phyloP scores from a whole-genome alignment of 2,888 invertebrate species.

The Andrena camellia region DNA sequence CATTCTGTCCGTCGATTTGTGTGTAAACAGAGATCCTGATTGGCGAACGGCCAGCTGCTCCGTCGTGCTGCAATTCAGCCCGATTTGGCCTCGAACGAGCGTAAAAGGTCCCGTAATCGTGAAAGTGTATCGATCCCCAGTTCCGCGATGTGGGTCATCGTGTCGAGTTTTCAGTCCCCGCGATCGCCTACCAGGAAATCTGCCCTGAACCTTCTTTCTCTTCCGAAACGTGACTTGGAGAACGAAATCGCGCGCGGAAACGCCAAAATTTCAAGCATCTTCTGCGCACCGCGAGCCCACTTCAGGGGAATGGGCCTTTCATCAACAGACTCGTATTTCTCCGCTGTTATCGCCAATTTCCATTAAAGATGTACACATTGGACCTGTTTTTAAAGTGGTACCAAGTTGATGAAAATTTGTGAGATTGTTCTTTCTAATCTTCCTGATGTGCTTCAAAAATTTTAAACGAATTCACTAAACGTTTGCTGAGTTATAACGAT shows the following conservation, averaged over 20 bases:
- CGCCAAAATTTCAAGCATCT: neutral
- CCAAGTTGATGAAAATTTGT: too few relatives aligned
- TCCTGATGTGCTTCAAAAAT: too few relatives aligned
- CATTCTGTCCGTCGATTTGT: slow-evolving; percentile 22
- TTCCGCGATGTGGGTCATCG: slow-evolving; percentile 64
- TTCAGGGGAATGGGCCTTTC: neutral
- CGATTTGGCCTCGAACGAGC: slow-evolving; percentile 45
- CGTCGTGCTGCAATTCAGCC: slow-evolving; percentile 39
- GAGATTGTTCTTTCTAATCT: too few relatives aligned
- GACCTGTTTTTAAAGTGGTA: too few relatives aligned
- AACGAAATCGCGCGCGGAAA: neutral
- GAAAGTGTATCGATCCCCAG: slow-evolving; percentile 70
- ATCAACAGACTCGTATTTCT: too few relatives aligned
- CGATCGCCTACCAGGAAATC: slow-evolving; percentile 16
- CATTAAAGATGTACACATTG: too few relatives aligned
- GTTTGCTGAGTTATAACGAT: too few relatives aligned
- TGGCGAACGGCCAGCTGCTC: slow-evolving; percentile 61
- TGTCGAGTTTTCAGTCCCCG: slow-evolving; percentile 58
- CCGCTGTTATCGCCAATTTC: too few relatives aligned
- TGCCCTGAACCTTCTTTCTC: neutral
- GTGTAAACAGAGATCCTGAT: slow-evolving; percentile 53
- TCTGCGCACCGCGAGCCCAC: neutral
- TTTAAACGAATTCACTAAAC: too few relatives aligned
- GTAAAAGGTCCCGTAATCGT: slow-evolving; percentile 61
- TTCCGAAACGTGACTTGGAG: slow-evolving; percentile 1